Evolutionary conservation across 2,797 vertebrate species (phyloP).

Genomic region (Karalla daura): DNA sequence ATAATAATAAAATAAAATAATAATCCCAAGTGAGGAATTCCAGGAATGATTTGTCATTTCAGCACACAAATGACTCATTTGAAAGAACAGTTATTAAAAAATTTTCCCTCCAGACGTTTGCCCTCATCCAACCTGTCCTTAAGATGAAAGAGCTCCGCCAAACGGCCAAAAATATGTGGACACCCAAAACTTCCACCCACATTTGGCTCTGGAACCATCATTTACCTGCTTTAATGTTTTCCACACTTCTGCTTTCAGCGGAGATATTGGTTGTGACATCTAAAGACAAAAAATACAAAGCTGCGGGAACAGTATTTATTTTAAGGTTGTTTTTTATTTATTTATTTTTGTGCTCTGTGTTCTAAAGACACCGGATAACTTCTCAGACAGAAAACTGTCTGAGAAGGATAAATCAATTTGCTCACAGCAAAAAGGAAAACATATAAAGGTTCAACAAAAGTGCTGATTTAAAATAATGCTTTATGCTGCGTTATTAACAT

Average conservation of each 20-base stretch:
- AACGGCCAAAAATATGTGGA: slow-evolving; percentile 7
- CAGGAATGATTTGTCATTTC: slow-evolving; percentile 50
- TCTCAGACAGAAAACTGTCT: not conserved
- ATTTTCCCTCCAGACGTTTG: slow-evolving; percentile 40
- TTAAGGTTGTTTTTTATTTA: too few relatives aligned
- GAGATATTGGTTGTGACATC: too few relatives aligned
- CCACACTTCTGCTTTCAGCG: too few relatives aligned
- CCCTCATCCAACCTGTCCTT: not conserved
- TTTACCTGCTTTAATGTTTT: not conserved
- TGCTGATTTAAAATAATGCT: too few relatives aligned
- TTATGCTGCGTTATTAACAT: too few relatives aligned
- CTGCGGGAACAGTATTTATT: not conserved
- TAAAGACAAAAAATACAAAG: not conserved
- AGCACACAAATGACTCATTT: slow-evolving; percentile 57
- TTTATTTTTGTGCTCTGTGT: too few relatives aligned
- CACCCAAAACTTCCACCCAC: not conserved
- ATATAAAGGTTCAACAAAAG: too few relatives aligned
- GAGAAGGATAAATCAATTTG: not conserved
- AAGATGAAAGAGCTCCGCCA: not conserved
- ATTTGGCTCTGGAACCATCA: too few relatives aligned
- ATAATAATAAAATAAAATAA: too few relatives aligned
- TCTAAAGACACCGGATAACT: not conserved
- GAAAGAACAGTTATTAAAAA: slow-evolving; percentile 41
- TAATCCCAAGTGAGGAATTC: slow-evolving; percentile 45
- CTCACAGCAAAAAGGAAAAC: too few relatives aligned